Evolutionary conservation across 2,888 invertebrate species (phyloP), one percentile per base, ranked within the genome.

Genomic region (Hirtodrosophila duncani): DNA sequence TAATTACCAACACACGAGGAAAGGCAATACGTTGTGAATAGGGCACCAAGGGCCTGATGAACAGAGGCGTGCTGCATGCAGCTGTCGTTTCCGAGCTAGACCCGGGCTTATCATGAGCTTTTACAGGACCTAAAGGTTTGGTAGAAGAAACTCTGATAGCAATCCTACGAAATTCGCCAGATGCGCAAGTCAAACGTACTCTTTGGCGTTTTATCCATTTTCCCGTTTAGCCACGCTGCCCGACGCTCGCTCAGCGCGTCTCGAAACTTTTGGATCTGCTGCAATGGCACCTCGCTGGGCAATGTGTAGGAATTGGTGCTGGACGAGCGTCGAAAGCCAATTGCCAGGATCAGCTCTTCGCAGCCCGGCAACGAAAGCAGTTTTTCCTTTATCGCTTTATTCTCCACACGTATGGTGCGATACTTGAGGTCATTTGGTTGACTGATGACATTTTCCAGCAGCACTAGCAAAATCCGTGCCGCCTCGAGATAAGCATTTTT

Each of bases 1-100:
- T 26, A 46, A 66, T 65, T 84, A 90, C 90, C 87, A 90, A 80
- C 26, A 89, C 77, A 49, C 87, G 83, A n/a, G 87, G 80, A 34
- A 88, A 88, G 5, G 63, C 63, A 4, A 88, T 85, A 26, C 86
- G 83, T 33, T 84, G 79, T 2, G 60, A 66, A 55, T 85, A 87
- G 13, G 84, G 72, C 49, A 70, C 74, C 6, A 78, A 72, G 11
- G 83, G 78, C 11, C 68, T 64, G 17, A 83, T 67, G 9, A 72
- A 75, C 51, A 67, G 43, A 3, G 74, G 57, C 16, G 58, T 13
- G 64, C 17, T 7, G 33, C 44, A 56, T 53, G 31, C 14, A 17
- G 6, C 9, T 11, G 39, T 41, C 37, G 33, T 8, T 36, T 11
- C 43, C 33, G 31, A 13, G 14, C 37, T 24, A 16, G 53, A 23